phyloP scores from a whole-genome alignment of 2,113 vertebrate genomes.

The Tetrax tetrax region DNA sequence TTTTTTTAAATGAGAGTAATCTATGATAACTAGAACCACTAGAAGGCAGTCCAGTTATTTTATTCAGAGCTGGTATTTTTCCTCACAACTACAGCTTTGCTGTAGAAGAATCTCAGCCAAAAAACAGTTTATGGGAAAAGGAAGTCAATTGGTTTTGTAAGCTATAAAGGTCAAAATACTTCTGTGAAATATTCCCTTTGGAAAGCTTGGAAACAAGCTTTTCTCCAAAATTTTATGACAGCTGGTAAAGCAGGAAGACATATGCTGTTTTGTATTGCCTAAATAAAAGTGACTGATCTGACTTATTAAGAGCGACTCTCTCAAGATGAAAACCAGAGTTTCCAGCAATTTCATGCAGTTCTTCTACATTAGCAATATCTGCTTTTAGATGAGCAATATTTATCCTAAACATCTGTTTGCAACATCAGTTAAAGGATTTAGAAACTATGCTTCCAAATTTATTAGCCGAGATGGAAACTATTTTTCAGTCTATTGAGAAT shows the following conservation, averaged over 20 bases:
- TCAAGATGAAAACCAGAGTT: conserved; percentile 34
- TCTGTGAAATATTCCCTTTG: conserved; percentile 58
- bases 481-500: conserved; percentile 38
- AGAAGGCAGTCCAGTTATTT: conserved; percentile 57
- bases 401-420: conserved; percentile 63
- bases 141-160: conserved; percentile 57
- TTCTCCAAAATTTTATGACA: conserved; percentile 70
- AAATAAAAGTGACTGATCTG: conserved; percentile 74
- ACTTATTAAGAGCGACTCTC: conserved; percentile 64
- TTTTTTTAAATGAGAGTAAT: not conserved
- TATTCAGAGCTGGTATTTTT: conserved; percentile 8
- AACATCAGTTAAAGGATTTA: conserved; percentile 54
- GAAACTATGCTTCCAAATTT: conserved; percentile 38
- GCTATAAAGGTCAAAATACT: conserved; percentile 71
- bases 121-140: conserved; percentile 52
- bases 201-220: conserved; percentile 60
- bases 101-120: conserved; percentile 41
- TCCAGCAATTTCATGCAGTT: conserved; percentile 34
- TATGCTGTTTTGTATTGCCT: conserved; percentile 60
- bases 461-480: conserved; percentile 34
- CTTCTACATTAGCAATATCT: conserved; percentile 58
- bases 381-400: conserved; percentile 67
- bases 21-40: not conserved
- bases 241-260: conserved; percentile 65
- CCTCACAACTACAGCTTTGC: conserved; percentile 2